Evolutionary conservation across 2,888 invertebrate species (phyloP), one percentile per base, ranked within the genome.

Genomic region (Operophtera brumata): DNA sequence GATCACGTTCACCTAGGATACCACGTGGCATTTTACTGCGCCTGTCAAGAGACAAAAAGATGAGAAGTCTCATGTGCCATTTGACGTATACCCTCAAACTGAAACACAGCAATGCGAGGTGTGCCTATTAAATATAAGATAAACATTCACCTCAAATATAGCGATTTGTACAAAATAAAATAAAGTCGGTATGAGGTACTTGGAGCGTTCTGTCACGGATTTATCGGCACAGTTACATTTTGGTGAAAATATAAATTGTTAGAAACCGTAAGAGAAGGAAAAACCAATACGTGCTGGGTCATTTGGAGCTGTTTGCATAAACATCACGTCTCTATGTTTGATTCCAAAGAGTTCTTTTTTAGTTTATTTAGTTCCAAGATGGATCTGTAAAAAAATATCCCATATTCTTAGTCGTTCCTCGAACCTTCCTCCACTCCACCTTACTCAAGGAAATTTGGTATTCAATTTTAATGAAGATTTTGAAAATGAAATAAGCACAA

Each of bases 251-350:
- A 75, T 73, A 66, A 66, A 73, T 73, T 73, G 73, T 70, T 71
- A 62, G 71, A 73, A 75, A 77, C 71, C 71, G 73, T 75, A 73
- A 70, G 62, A 65, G 57, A 65, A 66, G 69, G 70, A 75, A 79
- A 78, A 80, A 79, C 66, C 61, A 50, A 54, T 55, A 57, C 84
- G 84, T 84, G 83, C 81, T 78, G 70, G 84, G 82, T 83, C 78
- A 69, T 44, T 53, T 52, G 43, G 32, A 57, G 54, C 58, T 60
- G 60, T 65, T 65, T 75, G 64, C 65, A 62, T 73, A 80, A 82
- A 80, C 73, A 82, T 73, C 77, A 77, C 80, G 80, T 69, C 59
- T 67, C 44, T 44, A 53, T 48, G 54, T 71, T 62, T 57, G 53
- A 52, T 37, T 59, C 40, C 25, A 47, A 52, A 30, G 41, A 48